Base-by-base conservation (phyloP, 2,113 vertebrate genomes). In the Erythrocebus patas region DNA sequence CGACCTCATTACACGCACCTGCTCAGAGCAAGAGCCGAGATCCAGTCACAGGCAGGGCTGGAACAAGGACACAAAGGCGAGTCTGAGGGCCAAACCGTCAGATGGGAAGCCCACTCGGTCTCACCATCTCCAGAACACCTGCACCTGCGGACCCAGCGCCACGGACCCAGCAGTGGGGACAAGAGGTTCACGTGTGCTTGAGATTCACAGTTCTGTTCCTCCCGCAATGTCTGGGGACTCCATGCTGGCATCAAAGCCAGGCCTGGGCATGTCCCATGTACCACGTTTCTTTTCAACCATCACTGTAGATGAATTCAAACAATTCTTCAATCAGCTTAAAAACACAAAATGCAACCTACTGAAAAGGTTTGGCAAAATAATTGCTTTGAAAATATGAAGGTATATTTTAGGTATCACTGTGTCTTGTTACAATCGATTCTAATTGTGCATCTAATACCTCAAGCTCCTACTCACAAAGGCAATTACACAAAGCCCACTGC, bases 141-240 rank as follows among this genome's bases (percentile, higher is more conserved):
- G 22, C 8, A 9, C 57, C 23, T 61, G 59, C 0, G 9, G 59
- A 61, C 59, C 11, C 3, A 27, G 0, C 1, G 0, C 59, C 59
- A 11, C 3, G 23, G 23, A 61, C 59, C 59, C 70, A 25, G 20
- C 20, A 40, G 72, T 1, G 6, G 72, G 22, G 40, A 27, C 18
- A 7, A 43, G 11, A 43, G 23, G 40, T 6, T 40, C 22, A 13
- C 13, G 6, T 27, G 38, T 43, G 38, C 38, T 3, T 43, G 72
- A 43, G 40, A 73, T 12, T 23, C 10, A 38, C 20, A 38, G 20
- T 38, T 25, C 40, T 3, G 2, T 45, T 52, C n/a, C 82, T 43
- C 22, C 30, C 12, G 38, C 48, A 3, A 22, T 14, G 16, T 25
- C 23, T 7, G 12, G 40, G 10, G 40, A 40, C 72, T 43, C 43